Base-by-base conservation (phyloP, 2,113 vertebrate genomes). In the Chaenocephalus aceratus region DNA sequence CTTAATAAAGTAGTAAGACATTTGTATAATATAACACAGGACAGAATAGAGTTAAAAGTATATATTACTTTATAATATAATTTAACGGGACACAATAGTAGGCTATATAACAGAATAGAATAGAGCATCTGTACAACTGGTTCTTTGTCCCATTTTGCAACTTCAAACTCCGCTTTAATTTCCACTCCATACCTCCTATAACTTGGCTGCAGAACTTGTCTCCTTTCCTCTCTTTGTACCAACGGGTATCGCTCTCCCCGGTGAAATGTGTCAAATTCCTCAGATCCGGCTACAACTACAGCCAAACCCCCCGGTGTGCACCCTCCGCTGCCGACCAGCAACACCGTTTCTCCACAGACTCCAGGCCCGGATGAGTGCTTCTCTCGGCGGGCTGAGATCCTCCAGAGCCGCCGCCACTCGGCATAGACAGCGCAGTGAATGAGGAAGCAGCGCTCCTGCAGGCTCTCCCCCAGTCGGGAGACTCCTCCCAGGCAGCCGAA, bases 401-500 rank as follows among this genome's bases (percentile, higher is more conserved):
- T 83, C 77, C 72, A 5, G 41, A 62, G 56, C 80, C 67, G 34
- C 86, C 64, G 86, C 85, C 53, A 30, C 46, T 34, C 21, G 18
- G 48, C 59, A 34, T 45, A 3, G 56, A 15, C 41, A 13, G 36
- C 58, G 61, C 53, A 66, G 26, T 59, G 71, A 85, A 90, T 61
- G 67, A 86, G 88, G 88, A 89, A 90, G 82, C 23, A 72, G 62
- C 26, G 13, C 51, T 86, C 73, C 73, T 23, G 58, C 4, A 60
- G 84, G 82, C 87, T 88, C 77, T 85, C 85, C 87, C 88, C 78
- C 69, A 81, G 78, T 63, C 81, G 81, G 70, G 52, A 66, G 86
- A 80, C 93, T 91, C 93, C 93, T 87, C 93, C 91, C 88, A 82
- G 34, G 34, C 10, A 77, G 2, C n/a, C n/a, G 9, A 60, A 51